Evolutionary conservation across 2,113 vertebrate species (phyloP).

Genomic region (Heliornis fulica): DNA sequence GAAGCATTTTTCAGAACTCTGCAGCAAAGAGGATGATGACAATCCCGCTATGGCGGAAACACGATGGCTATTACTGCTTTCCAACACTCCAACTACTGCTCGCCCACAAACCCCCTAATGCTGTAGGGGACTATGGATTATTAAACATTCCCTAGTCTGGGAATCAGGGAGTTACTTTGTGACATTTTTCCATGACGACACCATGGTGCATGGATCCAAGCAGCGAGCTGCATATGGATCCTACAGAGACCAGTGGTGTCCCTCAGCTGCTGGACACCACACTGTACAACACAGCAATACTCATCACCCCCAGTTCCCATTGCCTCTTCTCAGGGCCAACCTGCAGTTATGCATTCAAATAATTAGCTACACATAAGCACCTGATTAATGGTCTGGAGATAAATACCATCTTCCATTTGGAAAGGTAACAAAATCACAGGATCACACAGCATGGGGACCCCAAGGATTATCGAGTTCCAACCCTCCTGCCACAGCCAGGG

Average conservation of each 20-base stretch:
- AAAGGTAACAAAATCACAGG: not conserved
- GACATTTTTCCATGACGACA: not conserved
- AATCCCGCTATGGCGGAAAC: not conserved
- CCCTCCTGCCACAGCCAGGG: no score
- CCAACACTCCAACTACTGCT: not conserved
- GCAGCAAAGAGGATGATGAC: not conserved
- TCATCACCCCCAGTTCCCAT: rapidly evolving
- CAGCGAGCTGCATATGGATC: not conserved
- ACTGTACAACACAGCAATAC: not conserved
- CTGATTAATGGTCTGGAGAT: not conserved
- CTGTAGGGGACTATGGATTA: not conserved
- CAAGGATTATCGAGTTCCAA: no score
- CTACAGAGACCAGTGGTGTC: rapidly evolving
- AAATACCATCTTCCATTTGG: not conserved
- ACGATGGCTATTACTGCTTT: not conserved
- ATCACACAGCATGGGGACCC: no score
- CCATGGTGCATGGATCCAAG: rapidly evolving
- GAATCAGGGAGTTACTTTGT: rapidly evolving
- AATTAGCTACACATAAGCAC: not conserved
- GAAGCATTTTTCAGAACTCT: not conserved
- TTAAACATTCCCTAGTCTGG: not conserved
- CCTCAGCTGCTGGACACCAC: not conserved
- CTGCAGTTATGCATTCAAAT: not conserved
- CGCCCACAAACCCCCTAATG: not conserved
- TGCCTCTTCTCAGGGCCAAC: not conserved